Evolutionary conservation across 2,113 vertebrate genomes (phyloP), one percentile per base, ranked within the genome.

Genomic region (Heterotis niloticus): DNA sequence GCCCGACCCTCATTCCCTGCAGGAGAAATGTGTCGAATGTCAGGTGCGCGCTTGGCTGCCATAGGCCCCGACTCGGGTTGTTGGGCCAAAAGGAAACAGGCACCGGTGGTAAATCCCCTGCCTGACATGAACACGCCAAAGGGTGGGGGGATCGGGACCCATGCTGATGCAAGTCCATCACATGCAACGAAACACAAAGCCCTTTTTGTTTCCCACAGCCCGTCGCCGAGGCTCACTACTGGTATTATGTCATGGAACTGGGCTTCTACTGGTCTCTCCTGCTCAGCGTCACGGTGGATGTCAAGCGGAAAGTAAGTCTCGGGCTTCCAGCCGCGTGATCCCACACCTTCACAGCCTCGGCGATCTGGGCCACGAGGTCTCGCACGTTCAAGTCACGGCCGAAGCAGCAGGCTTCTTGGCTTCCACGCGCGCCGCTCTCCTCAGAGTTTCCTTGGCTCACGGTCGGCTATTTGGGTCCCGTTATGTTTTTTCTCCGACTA

Each of bases 241-340:
- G 91, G 92, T 99, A 96, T 88, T 99, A 98, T 88, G 85, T 95
- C 77, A 34, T 95, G 83, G 95, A 98, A 82, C 85, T 98, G 86
- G 88, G 93, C 59, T 98, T 97, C 91, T 98, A 98, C 89, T 80
- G 91, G 84, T 97, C 96, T 0, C 88, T 99, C 86, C 90, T 97
- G 10, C 87, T 98, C 64, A 93, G 90, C 0, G 83, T 98, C 81
- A 95, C 95, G 52, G 95, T 95, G 10, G 97, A 99, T 0, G 83
- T 95, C 85, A 97, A 94, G 82, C 92, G 96, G 78, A 99, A 98
- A 92, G 97, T 99, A 85, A 92, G 94, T 85, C 52, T 70, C 4
- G 34, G 12, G 1, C 44, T 18, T 69, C 18, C 26, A 1, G 24
- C 11, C 16, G 12, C 16, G 52, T 34, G 60, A 24, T 67, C 69